Base-by-base conservation (phyloP, 2,113 vertebrate species). In the Hippocampus barbouri region DNA sequence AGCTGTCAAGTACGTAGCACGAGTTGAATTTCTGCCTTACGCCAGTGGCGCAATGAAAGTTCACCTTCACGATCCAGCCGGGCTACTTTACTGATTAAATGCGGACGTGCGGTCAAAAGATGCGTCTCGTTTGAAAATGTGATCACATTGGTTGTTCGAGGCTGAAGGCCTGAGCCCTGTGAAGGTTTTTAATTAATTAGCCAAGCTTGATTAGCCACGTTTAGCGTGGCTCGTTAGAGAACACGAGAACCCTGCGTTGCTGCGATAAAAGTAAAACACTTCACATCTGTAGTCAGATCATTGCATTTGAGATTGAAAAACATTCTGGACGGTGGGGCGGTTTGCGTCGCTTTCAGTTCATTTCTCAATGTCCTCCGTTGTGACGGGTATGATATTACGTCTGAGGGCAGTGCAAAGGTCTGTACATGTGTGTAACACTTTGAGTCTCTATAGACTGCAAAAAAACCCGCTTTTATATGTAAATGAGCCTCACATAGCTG, bases 21-120 rank as follows among this genome's bases (percentile, higher is more conserved):
- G 21, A 38, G 72, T 73, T 78, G 66, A 30, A 68, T 78, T 38
- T 76, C 76, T 72, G 77, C 79, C 77, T 87, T 83, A 75, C 77
- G 74, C 66, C 47, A 2, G 72, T 70, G 65, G 47, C 69, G 75
- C 34, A 70, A 34, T 65, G 12, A n/a, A 64, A 41, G 18, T 10
- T 43, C 21, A n/a, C 38, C 38, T 43, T 64, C 6, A 67, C 30
- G 34, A 38, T 38, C 77, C 66, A 10, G 27, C 57, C 11, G 8
- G 41, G 5, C 7, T 76, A 34, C 54, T 49, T 43, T 16, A 40
- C 15, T 34, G 64, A 71, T 80, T 75, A 75, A 74, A 79, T 60
- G 40, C 60, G 72, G 38, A 73, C 51, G 51, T 16, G 5, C 6
- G 12, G 34, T 18, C 18, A 34, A 54, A 67, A 27, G 11, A 62